Evolutionary conservation across 2,888 invertebrate genomes (phyloP).

Genomic region (Terebella lapidaria): DNA sequence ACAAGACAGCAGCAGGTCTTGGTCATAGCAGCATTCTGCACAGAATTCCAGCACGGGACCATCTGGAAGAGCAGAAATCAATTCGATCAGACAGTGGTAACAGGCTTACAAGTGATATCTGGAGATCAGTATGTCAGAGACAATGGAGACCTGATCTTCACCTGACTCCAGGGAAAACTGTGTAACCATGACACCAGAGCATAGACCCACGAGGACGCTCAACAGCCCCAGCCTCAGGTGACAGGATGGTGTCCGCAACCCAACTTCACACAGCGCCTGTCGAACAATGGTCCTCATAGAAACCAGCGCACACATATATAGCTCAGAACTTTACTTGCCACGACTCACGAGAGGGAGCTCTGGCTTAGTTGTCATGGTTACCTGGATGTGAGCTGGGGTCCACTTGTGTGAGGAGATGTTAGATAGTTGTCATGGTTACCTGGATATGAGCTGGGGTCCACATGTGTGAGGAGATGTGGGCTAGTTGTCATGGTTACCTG

Average conservation of each 20-base stretch:
- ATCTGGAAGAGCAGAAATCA: conserved; percentile 1
- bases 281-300: no score
- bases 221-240: conserved; percentile 55
- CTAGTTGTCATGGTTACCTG: no score
- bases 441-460: no score
- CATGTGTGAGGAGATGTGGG: no score
- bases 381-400: conserved; percentile 61
- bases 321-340: no score
- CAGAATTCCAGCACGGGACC: background rate
- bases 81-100: background rate
- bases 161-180: conserved; percentile 50
- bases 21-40: background rate
- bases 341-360: no score
- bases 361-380: conserved; percentile 25
- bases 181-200: conserved; percentile 64
- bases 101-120: background rate
- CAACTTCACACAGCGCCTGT: conserved; percentile 54
- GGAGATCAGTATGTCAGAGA: no score
- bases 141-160: conserved; percentile 13
- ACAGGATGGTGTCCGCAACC: conserved; percentile 41
- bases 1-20: background rate
- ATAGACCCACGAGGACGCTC: conserved; percentile 60
- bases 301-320: no score
- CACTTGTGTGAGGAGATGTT: conserved; percentile 73
- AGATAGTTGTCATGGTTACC: no score